phyloP scores from a whole-genome alignment of 2,797 vertebrate species.

The Macropodus opercularis region DNA sequence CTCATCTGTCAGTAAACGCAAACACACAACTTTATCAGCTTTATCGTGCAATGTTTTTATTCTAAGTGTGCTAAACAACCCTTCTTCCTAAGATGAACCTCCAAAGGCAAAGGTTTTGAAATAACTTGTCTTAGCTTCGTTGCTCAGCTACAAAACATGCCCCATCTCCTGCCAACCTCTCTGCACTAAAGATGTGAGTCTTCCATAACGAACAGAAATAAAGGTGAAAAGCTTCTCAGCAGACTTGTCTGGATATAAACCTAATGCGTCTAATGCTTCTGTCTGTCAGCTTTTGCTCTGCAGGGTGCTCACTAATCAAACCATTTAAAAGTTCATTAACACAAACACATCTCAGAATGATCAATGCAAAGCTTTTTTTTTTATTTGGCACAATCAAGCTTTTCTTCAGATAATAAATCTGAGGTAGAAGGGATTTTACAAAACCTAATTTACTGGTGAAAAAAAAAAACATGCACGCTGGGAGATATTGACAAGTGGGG shows the following conservation, averaged over 20 bases:
- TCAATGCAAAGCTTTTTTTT: slow-evolving; percentile 12
- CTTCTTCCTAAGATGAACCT: slow-evolving; percentile 19
- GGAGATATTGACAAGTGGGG: slow-evolving; percentile 33
- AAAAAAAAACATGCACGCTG: slow-evolving; percentile 12
- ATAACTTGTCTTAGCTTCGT: slow-evolving; percentile 18
- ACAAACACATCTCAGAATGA: slow-evolving; percentile 38
- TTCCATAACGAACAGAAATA: slow-evolving; percentile 48
- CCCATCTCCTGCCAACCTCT: slow-evolving; percentile 43
- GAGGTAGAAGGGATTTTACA: slow-evolving; percentile 23
- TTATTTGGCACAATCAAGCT: slow-evolving; percentile 31
- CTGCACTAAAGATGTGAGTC: slow-evolving; percentile 21
- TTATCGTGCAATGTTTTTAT: slow-evolving; percentile 2
- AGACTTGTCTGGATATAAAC: slow-evolving; percentile 25
- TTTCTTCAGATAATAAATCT: slow-evolving; percentile 32
- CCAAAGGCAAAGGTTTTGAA: slow-evolving; percentile 33
- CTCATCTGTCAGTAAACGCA: slow-evolving; percentile 13
- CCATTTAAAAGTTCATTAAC: slow-evolving; percentile 33
- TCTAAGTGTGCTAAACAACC: background rate
- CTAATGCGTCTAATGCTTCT: slow-evolving; percentile 27
- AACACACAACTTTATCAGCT: slow-evolving; percentile 2
- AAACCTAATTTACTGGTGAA: slow-evolving; percentile 43
- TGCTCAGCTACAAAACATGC: slow-evolving; percentile 37
- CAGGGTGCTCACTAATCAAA: slow-evolving; percentile 41
- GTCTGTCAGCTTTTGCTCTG: slow-evolving; percentile 41
- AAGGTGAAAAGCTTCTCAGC: slow-evolving; percentile 17